Evolutionary conservation across 2,113 vertebrate species (phyloP).

Genomic region (Ciconia maguari): DNA sequence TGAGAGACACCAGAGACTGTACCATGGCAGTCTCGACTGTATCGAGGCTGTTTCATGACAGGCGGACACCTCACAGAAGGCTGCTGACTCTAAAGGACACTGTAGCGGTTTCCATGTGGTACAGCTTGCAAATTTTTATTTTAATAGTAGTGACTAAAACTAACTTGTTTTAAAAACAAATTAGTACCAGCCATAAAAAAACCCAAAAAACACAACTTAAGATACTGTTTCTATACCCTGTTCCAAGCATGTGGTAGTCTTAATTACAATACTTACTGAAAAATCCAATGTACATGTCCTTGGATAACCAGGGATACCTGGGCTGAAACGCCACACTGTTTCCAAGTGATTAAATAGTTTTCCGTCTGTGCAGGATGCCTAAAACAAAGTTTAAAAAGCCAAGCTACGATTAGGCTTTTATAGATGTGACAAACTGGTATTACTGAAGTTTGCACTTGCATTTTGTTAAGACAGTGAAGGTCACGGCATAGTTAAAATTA

Average conservation of each 20-base stretch:
- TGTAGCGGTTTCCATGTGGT: neutral
- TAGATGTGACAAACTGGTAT: neutral
- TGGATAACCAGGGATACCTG: constrained; percentile 92
- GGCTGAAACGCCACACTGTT: constrained; percentile 93
- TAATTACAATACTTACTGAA: constrained; percentile 79
- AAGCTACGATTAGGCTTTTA: neutral
- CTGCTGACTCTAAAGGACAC: neutral
- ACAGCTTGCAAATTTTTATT: neutral
- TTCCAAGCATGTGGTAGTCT: neutral
- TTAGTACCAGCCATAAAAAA: neutral
- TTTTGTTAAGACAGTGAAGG: neutral
- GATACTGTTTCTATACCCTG: neutral
- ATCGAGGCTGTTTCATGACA: neutral
- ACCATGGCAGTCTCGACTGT: too few relatives aligned
- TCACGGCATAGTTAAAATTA: neutral
- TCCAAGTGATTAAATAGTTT: constrained; percentile 94
- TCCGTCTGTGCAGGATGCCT: constrained; percentile 94
- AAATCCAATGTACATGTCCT: constrained; percentile 95
- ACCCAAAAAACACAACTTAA: neutral
- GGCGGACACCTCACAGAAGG: neutral
- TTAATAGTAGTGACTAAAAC: neutral
- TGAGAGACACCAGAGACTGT: neutral
- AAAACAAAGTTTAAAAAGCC: neutral
- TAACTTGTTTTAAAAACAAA: neutral
- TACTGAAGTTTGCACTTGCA: neutral